Base-by-base conservation (phyloP, 1,140 invertebrate species). In the Battus philenor region DNA sequence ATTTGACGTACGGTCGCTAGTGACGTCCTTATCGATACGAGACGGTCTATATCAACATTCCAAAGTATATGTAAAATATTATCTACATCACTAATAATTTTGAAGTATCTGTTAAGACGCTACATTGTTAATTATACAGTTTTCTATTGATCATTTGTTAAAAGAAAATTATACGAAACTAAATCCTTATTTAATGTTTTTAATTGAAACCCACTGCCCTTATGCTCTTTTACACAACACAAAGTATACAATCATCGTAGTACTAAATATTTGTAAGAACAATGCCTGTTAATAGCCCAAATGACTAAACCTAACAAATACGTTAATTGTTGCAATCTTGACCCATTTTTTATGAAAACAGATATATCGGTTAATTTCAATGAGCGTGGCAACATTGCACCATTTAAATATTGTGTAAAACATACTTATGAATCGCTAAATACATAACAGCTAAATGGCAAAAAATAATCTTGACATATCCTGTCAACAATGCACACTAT, bases 91-190 rank as follows among this genome's bases (percentile, higher is more conserved):
- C 76, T 77, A 84, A 79, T 84, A 80, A 82, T 82, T 85, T 85
- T 70, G 75, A 80, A 76, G 71, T 81, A 82, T 80, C 71, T 82
- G 78, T 85, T 82, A 85, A 82, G 81, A 82, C 69, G 75, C 78
- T 85, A 81, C 81, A 76, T 85, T 85, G 81, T 85, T 85, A 85
- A 85, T 85, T 85, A 82, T 85, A 82, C 81, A 85, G 79, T 85
- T 85, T 85, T 85, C 80, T 85, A 85, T 85, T 85, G 81, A 85
- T 85, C 75, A 85, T 85, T 85, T 85, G 81, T 85, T 85, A 82
- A 82, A 82, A 85, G 78, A 85, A 85, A 85, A 85, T 84, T 85
- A 85, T 85, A 85, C 57, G 78, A 85, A 85, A 85, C 81, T 85
- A 85, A 85, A 85, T 85, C 76, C 75, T 82, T 81, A 77, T 34